These are phyloP conservation scores for Erpornis zantholeuca DNA, from an alignment of 2,113 vertebrate species.

Conservation along the genomic window DNA sequence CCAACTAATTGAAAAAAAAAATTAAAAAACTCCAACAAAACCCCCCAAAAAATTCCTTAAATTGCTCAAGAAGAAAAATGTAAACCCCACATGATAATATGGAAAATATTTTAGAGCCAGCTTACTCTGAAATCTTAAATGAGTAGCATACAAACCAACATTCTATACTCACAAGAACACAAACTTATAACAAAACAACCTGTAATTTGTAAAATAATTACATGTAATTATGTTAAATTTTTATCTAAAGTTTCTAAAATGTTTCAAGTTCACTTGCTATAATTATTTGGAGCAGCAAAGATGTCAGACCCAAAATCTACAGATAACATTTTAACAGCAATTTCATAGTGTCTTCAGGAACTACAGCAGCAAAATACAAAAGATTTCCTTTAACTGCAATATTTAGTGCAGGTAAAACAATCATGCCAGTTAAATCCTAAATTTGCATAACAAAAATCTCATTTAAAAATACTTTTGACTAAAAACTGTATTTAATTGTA, in stretches of 20 bases:
- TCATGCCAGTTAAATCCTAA: background rate
- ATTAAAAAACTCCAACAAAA: background rate
- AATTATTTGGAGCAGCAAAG: background rate
- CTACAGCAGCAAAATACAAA: background rate
- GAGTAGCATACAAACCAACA: background rate
- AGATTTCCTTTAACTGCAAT: background rate
- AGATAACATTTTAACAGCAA: background rate
- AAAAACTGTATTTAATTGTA: background rate
- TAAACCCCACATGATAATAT: accelerated
- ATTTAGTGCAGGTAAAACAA: background rate
- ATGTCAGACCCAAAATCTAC: background rate
- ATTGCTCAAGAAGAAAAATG: background rate
- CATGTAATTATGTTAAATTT: background rate
- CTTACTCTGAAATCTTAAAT: background rate
- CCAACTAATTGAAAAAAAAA: background rate
- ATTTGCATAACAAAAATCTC: background rate
- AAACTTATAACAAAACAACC: background rate
- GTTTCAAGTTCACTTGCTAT: background rate
- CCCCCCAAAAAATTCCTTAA: background rate
- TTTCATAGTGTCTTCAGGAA: background rate
- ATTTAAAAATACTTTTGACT: background rate
- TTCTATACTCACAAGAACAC: background rate
- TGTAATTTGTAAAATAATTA: background rate
- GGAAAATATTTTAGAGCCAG: background rate
- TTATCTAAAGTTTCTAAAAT: background rate